Conservation (phyloP, 2,888 invertebrate genomes). For the Pseudococcus viburni region DNA sequence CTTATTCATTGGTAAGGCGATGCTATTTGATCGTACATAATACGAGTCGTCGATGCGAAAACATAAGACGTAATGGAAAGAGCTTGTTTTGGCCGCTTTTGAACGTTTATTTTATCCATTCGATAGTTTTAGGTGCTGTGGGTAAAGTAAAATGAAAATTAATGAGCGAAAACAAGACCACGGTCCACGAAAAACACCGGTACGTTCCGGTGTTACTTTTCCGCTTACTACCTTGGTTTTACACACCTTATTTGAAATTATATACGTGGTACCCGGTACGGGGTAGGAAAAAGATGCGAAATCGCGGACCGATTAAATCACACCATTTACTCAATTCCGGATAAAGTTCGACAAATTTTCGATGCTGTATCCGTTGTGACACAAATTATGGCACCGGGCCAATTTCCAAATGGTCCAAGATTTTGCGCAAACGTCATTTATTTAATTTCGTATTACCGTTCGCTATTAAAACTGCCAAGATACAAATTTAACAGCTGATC, state of each 20-base stretch:
- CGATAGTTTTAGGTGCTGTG: slow-evolving; percentile 22
- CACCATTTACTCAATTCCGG: slow-evolving; percentile 47
- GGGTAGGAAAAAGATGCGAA: neutral
- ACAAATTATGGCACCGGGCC: slow-evolving; percentile 40
- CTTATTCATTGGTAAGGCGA: neutral
- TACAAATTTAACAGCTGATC: slow-evolving; percentile 58
- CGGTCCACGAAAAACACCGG: slow-evolving; percentile 27
- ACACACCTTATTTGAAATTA: slow-evolving; percentile 38
- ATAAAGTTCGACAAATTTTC: slow-evolving; percentile 32
- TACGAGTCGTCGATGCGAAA: neutral
- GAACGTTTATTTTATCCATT: slow-evolving; percentile 50
- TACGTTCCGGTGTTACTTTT: slow-evolving; percentile 34
- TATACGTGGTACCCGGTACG: neutral
- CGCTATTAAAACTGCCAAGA: slow-evolving; percentile 56
- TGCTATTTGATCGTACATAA: neutral
- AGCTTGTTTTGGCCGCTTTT: slow-evolving; percentile 37
- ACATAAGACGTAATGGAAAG: slow-evolving; percentile 52
- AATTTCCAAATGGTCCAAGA: slow-evolving; percentile 43
- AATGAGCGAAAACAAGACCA: slow-evolving; percentile 45
- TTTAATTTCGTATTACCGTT: slow-evolving; percentile 55
- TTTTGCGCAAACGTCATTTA: slow-evolving; percentile 19
- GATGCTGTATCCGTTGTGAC: slow-evolving; percentile 11
- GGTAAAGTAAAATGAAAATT: slow-evolving; percentile 54
- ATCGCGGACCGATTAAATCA: slow-evolving; percentile 27
- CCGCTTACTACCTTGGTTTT: neutral